Percentiles rank a stretch among this genome's conserved stretches.
These are phyloP conservation scores for Cordylochernes scorpioides DNA, from an alignment of 2,888 invertebrate species.

Conservation along the genomic window DNA sequence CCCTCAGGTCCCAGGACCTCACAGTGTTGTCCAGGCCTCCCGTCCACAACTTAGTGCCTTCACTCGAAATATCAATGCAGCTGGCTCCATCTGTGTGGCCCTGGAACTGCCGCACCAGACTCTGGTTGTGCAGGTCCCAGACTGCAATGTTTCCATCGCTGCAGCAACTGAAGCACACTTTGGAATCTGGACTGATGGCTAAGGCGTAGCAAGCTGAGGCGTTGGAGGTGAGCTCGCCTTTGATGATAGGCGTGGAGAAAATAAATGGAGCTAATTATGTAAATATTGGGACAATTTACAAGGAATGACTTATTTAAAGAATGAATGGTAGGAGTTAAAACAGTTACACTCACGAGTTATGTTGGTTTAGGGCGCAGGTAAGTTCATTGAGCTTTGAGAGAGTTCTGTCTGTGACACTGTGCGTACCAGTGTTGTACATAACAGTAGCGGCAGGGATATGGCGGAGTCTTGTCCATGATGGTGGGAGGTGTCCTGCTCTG, in stretches of 20 bases:
- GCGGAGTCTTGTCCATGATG: too few relatives aligned
- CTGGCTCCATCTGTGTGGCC: conserved; percentile 92
- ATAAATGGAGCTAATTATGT: too few relatives aligned
- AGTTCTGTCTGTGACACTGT: too few relatives aligned
- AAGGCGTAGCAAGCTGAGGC: conserved; percentile 93
- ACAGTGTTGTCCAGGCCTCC: conserved; percentile 84
- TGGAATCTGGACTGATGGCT: conserved; percentile 79
- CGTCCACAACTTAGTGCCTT: conserved; percentile 76
- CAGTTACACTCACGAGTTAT: too few relatives aligned
- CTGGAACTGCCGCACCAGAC: conserved; percentile 37
- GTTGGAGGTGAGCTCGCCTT: conserved; percentile 71
- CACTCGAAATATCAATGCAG: conserved; percentile 77
- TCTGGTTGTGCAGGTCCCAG: conserved; percentile 82
- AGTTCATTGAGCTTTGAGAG: too few relatives aligned
- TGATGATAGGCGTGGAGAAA: conserved; percentile 62
- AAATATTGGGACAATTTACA: too few relatives aligned
- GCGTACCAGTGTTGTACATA: too few relatives aligned
- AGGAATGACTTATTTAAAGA: too few relatives aligned
- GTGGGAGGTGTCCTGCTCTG: too few relatives aligned
- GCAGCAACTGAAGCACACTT: conserved; percentile 90
- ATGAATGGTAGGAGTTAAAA: too few relatives aligned
- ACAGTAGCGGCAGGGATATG: too few relatives aligned
- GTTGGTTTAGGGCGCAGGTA: too few relatives aligned
- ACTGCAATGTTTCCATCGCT: conserved; percentile 89
- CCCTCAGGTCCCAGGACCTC: conserved; percentile 72